Evolutionary conservation across 1,140 invertebrate species (phyloP).

Genomic region (Drosophila arawakana): DNA sequence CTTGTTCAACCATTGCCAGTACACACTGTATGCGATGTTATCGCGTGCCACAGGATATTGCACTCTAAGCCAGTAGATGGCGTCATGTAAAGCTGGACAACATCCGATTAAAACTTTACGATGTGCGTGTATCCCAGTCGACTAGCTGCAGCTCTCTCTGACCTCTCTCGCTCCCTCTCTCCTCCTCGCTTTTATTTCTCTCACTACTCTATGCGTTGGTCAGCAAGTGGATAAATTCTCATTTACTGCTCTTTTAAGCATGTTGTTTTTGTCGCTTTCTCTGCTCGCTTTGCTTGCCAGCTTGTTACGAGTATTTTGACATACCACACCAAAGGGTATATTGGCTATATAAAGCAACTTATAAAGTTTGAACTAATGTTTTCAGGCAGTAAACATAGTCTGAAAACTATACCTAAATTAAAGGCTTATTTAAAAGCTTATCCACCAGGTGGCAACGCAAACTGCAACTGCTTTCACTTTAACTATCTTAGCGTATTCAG

Average conservation of each 20-base stretch:
- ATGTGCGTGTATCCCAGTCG: conserved; percentile 73
- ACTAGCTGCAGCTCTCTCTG: neutral
- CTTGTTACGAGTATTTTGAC: conserved; percentile 36
- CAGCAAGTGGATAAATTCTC: conserved; percentile 83
- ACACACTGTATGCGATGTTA: conserved; percentile 64
- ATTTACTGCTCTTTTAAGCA: conserved; percentile 84
- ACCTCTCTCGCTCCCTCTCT: conserved; percentile 8
- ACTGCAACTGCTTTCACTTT: neutral
- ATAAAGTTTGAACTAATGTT: neutral
- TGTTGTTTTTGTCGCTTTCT: conserved; percentile 71
- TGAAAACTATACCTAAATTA: too few relatives aligned
- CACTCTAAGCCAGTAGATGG: conserved; percentile 82
- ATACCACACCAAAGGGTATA: neutral
- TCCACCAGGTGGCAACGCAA: too few relatives aligned
- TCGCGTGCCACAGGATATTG: conserved; percentile 83
- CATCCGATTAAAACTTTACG: conserved; percentile 83
- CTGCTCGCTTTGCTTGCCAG: conserved; percentile 50
- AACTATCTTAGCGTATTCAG: conserved; percentile 9
- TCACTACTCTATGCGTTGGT: conserved; percentile 41
- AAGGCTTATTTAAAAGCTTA: too few relatives aligned
- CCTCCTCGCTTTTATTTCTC: conserved; percentile 11
- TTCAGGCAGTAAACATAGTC: neutral
- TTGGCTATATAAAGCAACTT: neutral
- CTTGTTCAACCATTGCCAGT: conserved; percentile 28
- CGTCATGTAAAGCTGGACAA: conserved; percentile 82